Evolutionary conservation across 2,113 vertebrate species (phyloP).

Genomic region (Thermophis baileyi): DNA sequence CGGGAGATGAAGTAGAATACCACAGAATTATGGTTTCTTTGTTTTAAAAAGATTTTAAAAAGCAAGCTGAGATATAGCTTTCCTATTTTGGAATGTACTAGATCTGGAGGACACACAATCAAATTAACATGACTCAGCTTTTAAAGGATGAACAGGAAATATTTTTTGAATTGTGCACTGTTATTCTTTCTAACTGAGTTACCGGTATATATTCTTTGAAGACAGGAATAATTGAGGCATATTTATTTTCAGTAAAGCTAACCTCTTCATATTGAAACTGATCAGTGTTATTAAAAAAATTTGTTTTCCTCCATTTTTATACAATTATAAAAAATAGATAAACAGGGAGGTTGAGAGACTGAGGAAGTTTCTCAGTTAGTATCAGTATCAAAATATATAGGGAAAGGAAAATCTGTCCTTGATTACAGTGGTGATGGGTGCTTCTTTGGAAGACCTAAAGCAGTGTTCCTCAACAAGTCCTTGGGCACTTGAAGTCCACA

Average conservation of each 20-base stretch:
- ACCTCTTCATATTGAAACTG: background rate
- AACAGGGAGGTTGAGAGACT: background rate
- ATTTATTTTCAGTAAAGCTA: background rate
- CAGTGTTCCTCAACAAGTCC: background rate
- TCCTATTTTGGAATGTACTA: background rate
- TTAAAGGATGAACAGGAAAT: conserved; percentile 5
- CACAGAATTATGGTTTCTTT: background rate
- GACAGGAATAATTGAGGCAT: background rate
- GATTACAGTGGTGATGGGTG: background rate
- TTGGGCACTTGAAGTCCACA: background rate
- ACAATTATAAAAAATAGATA: background rate
- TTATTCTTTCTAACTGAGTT: background rate
- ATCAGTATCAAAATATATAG: background rate
- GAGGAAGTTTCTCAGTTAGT: background rate
- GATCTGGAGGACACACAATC: background rate
- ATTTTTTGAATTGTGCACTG: background rate
- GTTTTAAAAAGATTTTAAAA: background rate
- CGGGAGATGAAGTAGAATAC: too few species aligned
- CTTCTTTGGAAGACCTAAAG: background rate
- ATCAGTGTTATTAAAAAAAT: background rate
- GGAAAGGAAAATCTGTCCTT: background rate
- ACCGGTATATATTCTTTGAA: background rate
- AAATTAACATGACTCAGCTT: background rate
- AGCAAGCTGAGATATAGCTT: background rate
- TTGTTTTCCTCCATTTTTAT: background rate